Conservation (phyloP, 2,113 vertebrate genomes). For the Zeus faber region DNA sequence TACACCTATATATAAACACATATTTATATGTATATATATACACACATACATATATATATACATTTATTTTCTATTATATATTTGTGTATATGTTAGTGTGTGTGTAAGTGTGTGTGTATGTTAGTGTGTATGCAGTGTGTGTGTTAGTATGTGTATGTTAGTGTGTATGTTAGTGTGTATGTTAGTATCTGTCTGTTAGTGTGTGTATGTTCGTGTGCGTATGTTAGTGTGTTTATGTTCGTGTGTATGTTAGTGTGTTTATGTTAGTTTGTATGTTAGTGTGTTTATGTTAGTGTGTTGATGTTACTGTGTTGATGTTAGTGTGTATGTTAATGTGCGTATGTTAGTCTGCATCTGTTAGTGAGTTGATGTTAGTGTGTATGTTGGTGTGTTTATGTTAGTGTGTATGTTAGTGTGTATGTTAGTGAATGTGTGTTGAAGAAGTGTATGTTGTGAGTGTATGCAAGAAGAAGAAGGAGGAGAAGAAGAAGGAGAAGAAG, state of each 20-base stretch:
- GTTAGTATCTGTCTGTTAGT: neutral
- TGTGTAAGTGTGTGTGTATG: neutral
- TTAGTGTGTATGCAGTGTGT: neutral
- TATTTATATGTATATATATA: neutral
- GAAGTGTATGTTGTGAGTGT: too few relatives aligned
- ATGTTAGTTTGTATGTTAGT: slow-evolving; percentile 1
- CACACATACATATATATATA: too few relatives aligned
- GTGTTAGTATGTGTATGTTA: neutral
- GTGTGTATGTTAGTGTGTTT: neutral
- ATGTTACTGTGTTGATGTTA: neutral
- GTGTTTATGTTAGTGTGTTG: neutral
- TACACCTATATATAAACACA: too few relatives aligned
- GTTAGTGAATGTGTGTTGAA: too few relatives aligned
- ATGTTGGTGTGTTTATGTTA: neutral
- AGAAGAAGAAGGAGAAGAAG: too few relatives aligned
- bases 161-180: neutral
- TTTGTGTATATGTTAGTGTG: slow-evolving; percentile 1
- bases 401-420: neutral
- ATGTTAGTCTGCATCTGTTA: neutral
- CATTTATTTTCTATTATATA: too few relatives aligned
- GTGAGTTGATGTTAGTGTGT: slow-evolving; percentile 8
- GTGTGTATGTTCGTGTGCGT: neutral
- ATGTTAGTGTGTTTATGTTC: slow-evolving; percentile 8
- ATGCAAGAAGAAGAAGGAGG: too few relatives aligned
- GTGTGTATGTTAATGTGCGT: slow-evolving; percentile 6